phyloP scores from a whole-genome alignment of 2,113 vertebrate genomes.

The Dasyprocta punctata region DNA sequence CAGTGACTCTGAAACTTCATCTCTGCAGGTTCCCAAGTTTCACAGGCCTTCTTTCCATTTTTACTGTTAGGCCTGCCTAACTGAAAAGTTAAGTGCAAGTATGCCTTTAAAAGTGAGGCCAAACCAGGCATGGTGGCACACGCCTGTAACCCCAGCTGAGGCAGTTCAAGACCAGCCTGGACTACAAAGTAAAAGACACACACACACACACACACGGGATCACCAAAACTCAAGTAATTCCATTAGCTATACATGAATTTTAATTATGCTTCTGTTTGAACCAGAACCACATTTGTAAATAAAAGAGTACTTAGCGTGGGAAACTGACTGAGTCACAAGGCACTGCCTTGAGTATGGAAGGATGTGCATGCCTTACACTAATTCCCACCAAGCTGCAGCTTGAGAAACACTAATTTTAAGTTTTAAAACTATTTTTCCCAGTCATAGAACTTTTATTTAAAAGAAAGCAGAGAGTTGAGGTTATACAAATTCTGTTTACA shows the following conservation, averaged over 20 bases:
- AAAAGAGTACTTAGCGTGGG: neutral
- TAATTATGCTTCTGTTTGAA: slow-evolving; percentile 1
- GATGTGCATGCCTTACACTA: neutral
- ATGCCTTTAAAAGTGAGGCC: too few relatives aligned
- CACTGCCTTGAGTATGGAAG: neutral
- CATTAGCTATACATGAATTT: neutral
- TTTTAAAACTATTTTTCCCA: neutral
- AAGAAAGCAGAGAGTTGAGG: neutral
- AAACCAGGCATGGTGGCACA: too few relatives aligned
- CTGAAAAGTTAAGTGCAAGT: neutral
- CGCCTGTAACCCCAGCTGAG: too few relatives aligned
- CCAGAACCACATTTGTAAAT: neutral
- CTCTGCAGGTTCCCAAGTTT: slow-evolving; percentile 53
- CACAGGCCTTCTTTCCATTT: slow-evolving; percentile 60
- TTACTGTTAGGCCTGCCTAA: slow-evolving; percentile 51
- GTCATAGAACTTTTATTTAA: neutral
- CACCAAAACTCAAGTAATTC: slow-evolving; percentile 19
- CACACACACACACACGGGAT: neutral
- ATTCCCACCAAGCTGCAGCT: neutral
- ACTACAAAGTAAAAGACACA: too few relatives aligned
- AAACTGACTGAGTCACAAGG: neutral
- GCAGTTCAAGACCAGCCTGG: too few relatives aligned
- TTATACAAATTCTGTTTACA: neutral
- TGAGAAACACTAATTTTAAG: neutral
- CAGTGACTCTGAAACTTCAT: slow-evolving; percentile 64